A percentile compares a stretch with the other conserved stretches of the same genome.
These are phyloP conservation scores for Osedax frankpressi DNA, from an alignment of 2,888 invertebrate genomes.

Conservation along the genomic window DNA sequence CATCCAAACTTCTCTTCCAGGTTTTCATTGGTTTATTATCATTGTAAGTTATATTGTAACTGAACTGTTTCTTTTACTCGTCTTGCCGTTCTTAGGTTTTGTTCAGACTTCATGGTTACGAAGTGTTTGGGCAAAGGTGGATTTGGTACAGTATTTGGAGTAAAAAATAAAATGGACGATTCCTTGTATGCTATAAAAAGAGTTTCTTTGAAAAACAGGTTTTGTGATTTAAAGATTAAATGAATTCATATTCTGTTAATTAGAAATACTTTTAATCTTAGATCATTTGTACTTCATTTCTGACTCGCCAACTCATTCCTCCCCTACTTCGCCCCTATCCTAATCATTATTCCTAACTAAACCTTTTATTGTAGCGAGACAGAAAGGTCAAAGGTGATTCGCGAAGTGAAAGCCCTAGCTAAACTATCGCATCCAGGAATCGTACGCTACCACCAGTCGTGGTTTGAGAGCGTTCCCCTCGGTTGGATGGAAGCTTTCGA, in stretches of 20 bases:
- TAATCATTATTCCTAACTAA: background rate
- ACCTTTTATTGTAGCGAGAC: conserved; percentile 57
- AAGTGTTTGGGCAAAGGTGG: conserved; percentile 58
- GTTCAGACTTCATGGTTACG: conserved; percentile 60
- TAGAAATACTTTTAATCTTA: background rate
- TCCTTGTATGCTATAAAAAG: conserved; percentile 87
- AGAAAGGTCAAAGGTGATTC: conserved; percentile 72
- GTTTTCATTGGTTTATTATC: too few relatives aligned
- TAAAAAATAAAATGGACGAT: conserved; percentile 81
- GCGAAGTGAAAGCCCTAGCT: conserved; percentile 87
- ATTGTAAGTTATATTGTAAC: too few relatives aligned
- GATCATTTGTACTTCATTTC: background rate
- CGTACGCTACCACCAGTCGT: conserved; percentile 85
- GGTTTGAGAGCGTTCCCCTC: conserved; percentile 80
- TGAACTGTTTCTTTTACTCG: background rate
- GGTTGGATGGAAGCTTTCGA: conserved; percentile 76
- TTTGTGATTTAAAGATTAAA: background rate
- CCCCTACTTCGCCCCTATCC: background rate
- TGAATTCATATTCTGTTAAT: background rate
- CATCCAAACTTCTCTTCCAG: too few relatives aligned
- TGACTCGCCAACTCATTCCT: background rate
- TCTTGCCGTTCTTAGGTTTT: conserved; percentile 61
- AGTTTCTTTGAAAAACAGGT: conserved; percentile 64
- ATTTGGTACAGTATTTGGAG: conserved; percentile 91
- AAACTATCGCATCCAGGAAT: conserved; percentile 87